Evolutionary conservation across 1,140 invertebrate species (phyloP).

Genomic region (Drosophila parvula): DNA sequence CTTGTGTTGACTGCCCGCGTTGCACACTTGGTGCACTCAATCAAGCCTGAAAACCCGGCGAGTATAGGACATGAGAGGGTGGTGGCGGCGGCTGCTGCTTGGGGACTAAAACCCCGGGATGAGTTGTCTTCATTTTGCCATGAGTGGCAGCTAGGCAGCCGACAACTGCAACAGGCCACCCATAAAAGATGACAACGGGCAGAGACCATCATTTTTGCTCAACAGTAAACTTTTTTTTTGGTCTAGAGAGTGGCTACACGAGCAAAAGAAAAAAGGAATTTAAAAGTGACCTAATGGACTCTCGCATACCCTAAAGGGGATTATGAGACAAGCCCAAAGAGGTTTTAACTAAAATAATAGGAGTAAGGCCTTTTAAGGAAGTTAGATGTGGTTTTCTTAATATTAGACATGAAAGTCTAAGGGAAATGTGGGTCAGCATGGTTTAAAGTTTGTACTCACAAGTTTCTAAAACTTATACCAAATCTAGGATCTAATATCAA

Average conservation of each 20-base stretch:
- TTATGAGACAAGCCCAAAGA: constrained; percentile 3
- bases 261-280: not conserved
- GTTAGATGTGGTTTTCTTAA: not conserved
- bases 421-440: too few species aligned
- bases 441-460: not conserved
- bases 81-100: not conserved
- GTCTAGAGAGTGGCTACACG: constrained; percentile 12
- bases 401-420: not conserved
- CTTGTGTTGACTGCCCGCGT: constrained; percentile 24
- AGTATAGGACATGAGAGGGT: constrained; percentile 5
- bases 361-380: not conserved
- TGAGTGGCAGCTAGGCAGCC: constrained; percentile 31
- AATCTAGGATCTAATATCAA: not conserved
- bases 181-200: constrained; percentile 40
- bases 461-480: not conserved
- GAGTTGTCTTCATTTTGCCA: constrained; percentile 48
- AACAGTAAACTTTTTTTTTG: constrained; percentile 7
- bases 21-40: constrained; percentile 44
- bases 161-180: constrained; percentile 36
- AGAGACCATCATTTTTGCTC: constrained; percentile 14
- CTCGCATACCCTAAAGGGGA: constrained; percentile 4
- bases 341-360: constrained; percentile 8
- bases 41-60: constrained; percentile 18
- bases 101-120: constrained; percentile 16
- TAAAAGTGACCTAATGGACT: constrained; percentile 21